Evolutionary conservation across 2,113 vertebrate species (phyloP), one percentile per base, ranked within the genome.

Genomic region (Eleginops maclovinus): DNA sequence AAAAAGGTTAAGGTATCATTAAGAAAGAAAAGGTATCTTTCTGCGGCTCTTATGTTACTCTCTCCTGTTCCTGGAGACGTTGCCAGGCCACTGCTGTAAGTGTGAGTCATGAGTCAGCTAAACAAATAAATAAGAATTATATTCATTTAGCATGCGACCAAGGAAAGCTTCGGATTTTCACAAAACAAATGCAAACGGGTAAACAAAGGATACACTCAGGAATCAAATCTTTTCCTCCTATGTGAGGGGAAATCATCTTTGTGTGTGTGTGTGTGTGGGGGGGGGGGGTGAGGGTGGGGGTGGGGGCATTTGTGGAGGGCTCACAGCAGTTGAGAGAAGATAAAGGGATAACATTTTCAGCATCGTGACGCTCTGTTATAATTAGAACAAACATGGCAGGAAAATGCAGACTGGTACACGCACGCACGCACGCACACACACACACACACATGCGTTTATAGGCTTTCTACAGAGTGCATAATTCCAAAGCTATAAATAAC

Each of bases 361-460:
- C 60, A 31, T 61, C 19, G 5, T 36, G 60, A 54, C 7, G 9
- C 63, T 79, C 53, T 19, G 24, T 75, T 83, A 83, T 86, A 93
- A 91, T 88, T 82, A 84, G 80, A 84, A 80, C 72, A 89, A 87
- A 87, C 68, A 69, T 47, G 16, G 11, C 28, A 67, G 65, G 66
- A 75, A 85, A 77, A 87, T 43, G 17, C 50, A 71, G 40, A 55
- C 82, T 61, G 28, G 51, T 54, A 24, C 24, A 78, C 44, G 4
- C 24, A 66, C 72, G 72, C 44, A 58, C 40, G 36, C 70, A 43
- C 70, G 58, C 78, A 74, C 53, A 58, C 55, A 59, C 31, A 63
- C 55, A 58, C 15, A 58, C 11, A 67, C 76, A 75, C 55, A 53
- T 43, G 54, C 36, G 59, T 40, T 77, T 66, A 54, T 16, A 54